These are phyloP conservation scores for Oxygymnocypris stewartii DNA, from an alignment of 2,113 vertebrate species.

Conservation along the genomic window DNA sequence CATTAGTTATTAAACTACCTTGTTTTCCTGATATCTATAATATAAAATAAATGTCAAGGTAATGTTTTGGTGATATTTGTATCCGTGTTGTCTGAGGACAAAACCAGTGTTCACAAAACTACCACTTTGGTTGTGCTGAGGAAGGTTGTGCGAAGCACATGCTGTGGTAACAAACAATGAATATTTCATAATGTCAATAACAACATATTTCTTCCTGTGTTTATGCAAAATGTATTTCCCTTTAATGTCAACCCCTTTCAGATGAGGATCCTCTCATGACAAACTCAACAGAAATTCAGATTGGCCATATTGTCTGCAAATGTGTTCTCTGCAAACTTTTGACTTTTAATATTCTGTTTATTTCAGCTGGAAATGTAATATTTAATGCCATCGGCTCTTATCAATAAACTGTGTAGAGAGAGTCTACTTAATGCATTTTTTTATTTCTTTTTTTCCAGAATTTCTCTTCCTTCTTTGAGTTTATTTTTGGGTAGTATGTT, in stretches of 20 bases:
- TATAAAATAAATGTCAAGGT: too few relatives aligned
- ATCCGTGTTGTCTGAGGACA: neutral
- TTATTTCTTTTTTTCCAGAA: neutral
- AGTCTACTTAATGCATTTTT: neutral
- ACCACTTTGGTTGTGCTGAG: neutral
- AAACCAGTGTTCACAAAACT: neutral
- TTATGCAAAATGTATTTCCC: neutral
- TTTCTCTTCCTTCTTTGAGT: neutral
- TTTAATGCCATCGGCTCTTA: neutral
- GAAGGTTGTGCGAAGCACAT: neutral
- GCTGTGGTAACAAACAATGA: neutral
- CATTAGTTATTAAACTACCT: neutral
- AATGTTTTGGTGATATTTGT: neutral
- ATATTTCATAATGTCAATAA: slow-evolving; percentile 3
- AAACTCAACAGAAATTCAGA: neutral
- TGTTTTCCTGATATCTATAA: too few relatives aligned
- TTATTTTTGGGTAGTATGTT: neutral
- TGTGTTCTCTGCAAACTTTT: neutral
- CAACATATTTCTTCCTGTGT: neutral
- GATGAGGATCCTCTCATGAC: neutral
- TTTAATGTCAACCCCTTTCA: neutral
- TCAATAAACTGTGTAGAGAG: neutral
- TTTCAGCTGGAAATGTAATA: neutral
- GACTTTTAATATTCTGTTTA: neutral
- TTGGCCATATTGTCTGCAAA: neutral